A percentile compares a stretch with the other conserved stretches of the same genome.
These are phyloP conservation scores for Agrotis puta DNA, from an alignment of 2,888 invertebrate species.

Conservation along the genomic window DNA sequence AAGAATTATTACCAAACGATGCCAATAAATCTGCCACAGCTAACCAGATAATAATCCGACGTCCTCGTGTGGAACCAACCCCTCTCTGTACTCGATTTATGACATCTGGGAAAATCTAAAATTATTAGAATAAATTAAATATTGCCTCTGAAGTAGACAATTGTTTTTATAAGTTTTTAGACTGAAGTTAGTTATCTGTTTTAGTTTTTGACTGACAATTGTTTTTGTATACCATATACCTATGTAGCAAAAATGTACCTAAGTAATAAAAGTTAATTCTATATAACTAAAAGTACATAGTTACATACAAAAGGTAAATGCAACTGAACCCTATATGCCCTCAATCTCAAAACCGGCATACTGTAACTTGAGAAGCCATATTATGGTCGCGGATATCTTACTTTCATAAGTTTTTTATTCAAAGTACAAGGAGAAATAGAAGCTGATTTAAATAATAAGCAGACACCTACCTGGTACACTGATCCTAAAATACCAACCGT, in stretches of 20 bases:
- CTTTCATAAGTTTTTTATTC: neutral
- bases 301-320: neutral
- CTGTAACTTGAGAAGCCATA: constrained; percentile 57
- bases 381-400: neutral
- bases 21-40: constrained; percentile 95
- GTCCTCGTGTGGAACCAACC: constrained; percentile 92
- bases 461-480: constrained; percentile 93
- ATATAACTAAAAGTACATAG: neutral
- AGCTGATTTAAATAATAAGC: neutral
- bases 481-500: constrained; percentile 94
- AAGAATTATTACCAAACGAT: constrained; percentile 91
- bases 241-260: neutral
- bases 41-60: constrained; percentile 94
- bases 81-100: constrained; percentile 85
- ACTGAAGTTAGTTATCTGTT: too few species aligned
- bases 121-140: constrained; percentile 39
- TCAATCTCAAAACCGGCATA: constrained; percentile 34
- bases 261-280: neutral
- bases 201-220: too few species aligned
- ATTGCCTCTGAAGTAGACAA: neutral
- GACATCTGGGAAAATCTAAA: constrained; percentile 92
- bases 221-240: too few species aligned
- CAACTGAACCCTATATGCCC: constrained; percentile 7
- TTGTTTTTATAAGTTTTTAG: too few species aligned
- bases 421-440: neutral